Evolutionary conservation across 2,113 vertebrate genomes (phyloP).

Genomic region (Xyrauchen texanus): DNA sequence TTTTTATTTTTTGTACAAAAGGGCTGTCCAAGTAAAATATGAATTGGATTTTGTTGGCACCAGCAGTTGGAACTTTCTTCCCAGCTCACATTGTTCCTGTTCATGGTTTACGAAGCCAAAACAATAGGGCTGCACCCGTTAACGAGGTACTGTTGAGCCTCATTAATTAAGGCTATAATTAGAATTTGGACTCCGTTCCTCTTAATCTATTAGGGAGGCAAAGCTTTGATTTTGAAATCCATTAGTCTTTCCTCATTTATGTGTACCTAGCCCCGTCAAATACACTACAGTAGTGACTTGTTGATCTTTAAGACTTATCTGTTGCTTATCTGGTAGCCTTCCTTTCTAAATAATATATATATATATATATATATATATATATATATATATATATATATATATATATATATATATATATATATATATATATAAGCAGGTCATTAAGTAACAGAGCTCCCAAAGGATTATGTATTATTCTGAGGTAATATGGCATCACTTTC

Average conservation of each 20-base stretch:
- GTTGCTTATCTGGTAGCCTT: slow-evolving; percentile 25
- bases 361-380: slow-evolving; percentile 39
- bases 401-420: slow-evolving; percentile 39
- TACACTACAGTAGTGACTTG: slow-evolving; percentile 53
- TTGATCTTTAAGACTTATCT: slow-evolving; percentile 54
- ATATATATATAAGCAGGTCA: slow-evolving; percentile 56
- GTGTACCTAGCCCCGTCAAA: slow-evolving; percentile 38
- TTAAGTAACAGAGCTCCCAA: slow-evolving; percentile 67
- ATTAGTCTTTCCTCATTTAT: slow-evolving; percentile 61
- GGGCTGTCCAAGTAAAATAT: slow-evolving; percentile 56
- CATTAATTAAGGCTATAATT: slow-evolving; percentile 67
- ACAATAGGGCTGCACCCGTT: slow-evolving; percentile 55
- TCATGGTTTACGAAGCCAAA: slow-evolving; percentile 52
- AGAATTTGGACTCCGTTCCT: slow-evolving; percentile 59
- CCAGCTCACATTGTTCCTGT: slow-evolving; percentile 47
- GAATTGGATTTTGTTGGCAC: slow-evolving; percentile 50
- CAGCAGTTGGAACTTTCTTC: slow-evolving; percentile 28
- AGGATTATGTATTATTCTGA: slow-evolving; percentile 68
- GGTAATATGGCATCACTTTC: slow-evolving; percentile 59
- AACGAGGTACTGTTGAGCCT: slow-evolving; percentile 57
- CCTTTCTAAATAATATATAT: not conserved
- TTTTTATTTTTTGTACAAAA: slow-evolving; percentile 52
- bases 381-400: slow-evolving; percentile 39
- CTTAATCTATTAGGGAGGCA: slow-evolving; percentile 56
- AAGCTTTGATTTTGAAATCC: slow-evolving; percentile 58